phyloP scores from a whole-genome alignment of 2,797 vertebrate genomes.

The Prunella strophiata region DNA sequence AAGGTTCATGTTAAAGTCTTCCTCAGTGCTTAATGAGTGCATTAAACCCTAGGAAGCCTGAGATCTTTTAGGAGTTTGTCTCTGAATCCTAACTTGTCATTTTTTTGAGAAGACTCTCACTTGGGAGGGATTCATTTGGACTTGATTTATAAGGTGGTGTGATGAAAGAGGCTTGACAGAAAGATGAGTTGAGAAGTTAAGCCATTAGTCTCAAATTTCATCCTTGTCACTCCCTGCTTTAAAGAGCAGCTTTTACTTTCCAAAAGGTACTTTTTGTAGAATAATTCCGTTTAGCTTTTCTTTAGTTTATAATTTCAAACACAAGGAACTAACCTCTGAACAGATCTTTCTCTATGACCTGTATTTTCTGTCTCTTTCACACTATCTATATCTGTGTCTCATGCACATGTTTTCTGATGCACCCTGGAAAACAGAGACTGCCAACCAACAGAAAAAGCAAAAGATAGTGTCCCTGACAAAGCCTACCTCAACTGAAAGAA shows the following conservation, averaged over 20 bases:
- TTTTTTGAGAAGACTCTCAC: background rate
- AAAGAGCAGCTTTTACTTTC: background rate
- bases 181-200: conserved; percentile 30
- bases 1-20: background rate
- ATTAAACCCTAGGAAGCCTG: background rate
- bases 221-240: background rate
- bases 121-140: background rate
- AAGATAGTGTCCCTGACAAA: background rate
- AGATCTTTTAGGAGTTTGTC: background rate
- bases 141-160: background rate
- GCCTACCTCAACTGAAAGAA: background rate
- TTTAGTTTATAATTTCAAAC: background rate
- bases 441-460: background rate
- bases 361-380: background rate
- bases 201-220: conserved; percentile 34
- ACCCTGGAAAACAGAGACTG: background rate
- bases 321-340: background rate
- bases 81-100: background rate
- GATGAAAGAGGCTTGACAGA: conserved; percentile 1
- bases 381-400: background rate
- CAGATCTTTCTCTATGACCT: background rate
- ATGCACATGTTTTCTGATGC: background rate
- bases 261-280: background rate
- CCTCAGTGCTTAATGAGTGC: background rate
- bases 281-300: background rate